Evolutionary conservation across 2,113 vertebrate species (phyloP).

Genomic region (Percina caprodes): DNA sequence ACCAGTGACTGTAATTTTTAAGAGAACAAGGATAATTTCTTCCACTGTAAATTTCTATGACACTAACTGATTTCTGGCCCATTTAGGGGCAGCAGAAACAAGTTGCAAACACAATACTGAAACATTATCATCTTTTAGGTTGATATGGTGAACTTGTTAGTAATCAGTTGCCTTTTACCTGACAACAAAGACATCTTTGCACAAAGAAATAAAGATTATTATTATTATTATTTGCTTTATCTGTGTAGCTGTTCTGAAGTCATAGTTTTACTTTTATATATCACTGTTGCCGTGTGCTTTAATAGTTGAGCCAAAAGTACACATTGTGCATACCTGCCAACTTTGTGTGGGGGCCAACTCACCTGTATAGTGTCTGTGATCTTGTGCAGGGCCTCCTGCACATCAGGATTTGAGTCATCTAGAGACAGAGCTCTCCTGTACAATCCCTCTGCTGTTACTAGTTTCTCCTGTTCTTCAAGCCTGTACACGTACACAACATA

Average conservation of each 20-base stretch:
- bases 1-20: no score
- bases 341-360: constrained; percentile 75
- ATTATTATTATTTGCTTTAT: not conserved
- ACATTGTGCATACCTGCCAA: not conserved
- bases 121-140: not conserved
- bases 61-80: not conserved
- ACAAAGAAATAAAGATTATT: not conserved
- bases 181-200: not conserved
- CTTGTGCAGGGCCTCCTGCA: constrained; percentile 91
- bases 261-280: no score
- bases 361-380: constrained; percentile 95
- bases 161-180: not conserved
- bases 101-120: not conserved
- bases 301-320: constrained; percentile 1
- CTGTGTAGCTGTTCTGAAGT: not conserved
- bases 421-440: constrained; percentile 92
- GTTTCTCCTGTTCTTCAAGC: constrained; percentile 95
- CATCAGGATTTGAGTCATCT: constrained; percentile 91
- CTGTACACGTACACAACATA: constrained; percentile 70
- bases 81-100: not conserved
- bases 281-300: not conserved
- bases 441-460: constrained; percentile 92
- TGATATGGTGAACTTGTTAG: not conserved
- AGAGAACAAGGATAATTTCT: no score
- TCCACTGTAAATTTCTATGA: no score